phyloP scores from a whole-genome alignment of 2,888 invertebrate species.

The Machimus atricapillus region DNA sequence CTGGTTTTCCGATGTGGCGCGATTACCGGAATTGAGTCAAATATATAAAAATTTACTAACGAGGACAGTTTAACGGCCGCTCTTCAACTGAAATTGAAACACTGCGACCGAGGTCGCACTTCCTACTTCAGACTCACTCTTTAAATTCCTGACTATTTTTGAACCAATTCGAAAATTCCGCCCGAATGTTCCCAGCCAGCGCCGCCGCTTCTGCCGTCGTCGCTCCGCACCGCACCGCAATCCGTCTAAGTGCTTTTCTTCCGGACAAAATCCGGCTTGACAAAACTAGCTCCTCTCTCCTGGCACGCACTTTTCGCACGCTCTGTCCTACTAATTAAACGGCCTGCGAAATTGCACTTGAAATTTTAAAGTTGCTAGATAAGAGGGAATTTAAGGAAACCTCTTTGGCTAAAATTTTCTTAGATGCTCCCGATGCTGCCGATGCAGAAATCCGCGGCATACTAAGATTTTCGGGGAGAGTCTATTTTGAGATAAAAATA shows the following conservation, averaged over 20 bases:
- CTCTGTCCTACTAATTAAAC: neutral
- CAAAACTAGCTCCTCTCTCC: neutral
- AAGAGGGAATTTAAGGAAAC: neutral
- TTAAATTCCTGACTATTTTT: conserved; percentile 31
- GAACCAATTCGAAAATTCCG: neutral
- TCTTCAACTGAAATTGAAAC: neutral
- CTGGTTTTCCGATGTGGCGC: neutral
- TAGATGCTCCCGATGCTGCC: conserved; percentile 1
- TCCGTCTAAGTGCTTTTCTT: neutral
- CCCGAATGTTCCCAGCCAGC: neutral
- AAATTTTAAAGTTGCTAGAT: neutral
- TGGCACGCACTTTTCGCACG: neutral
- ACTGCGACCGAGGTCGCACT: neutral
- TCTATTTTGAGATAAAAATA: conserved; percentile 39
- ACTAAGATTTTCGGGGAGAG: conserved; percentile 40
- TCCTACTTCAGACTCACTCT: conserved; percentile 3
- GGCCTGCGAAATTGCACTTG: neutral
- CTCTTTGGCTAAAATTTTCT: neutral
- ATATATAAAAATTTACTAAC: neutral
- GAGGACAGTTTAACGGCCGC: neutral
- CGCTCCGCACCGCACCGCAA: neutral
- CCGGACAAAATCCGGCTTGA: neutral
- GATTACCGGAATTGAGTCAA: neutral
- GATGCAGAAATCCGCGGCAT: conserved; percentile 34
- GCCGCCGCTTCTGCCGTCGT: neutral